Evolutionary conservation across 1,140 invertebrate species (phyloP).

Genomic region (Macrotrachela quadricornifera): DNA sequence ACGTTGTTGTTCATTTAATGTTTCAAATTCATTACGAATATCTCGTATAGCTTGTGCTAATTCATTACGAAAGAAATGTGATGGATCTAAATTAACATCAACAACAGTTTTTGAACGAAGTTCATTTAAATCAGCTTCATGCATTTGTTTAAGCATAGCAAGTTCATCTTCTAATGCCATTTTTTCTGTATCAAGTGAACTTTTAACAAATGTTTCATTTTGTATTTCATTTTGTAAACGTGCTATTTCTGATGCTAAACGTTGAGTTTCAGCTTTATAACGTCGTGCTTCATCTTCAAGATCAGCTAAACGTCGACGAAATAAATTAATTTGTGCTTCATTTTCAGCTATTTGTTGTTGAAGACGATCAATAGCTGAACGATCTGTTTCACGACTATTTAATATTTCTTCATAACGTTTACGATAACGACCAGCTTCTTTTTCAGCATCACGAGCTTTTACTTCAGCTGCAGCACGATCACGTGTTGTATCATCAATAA

Average conservation of each 20-base stretch:
- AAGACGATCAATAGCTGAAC: not conserved
- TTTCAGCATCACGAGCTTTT: slow-evolving; percentile 13
- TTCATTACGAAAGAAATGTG: slow-evolving; percentile 19
- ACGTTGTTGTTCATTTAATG: not conserved
- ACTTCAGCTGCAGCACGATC: slow-evolving; percentile 20
- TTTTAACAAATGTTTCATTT: not conserved
- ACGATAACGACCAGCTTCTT: not conserved
- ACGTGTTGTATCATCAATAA: slow-evolving; percentile 22
- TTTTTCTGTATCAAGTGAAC: not conserved
- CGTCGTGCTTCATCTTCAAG: not conserved
- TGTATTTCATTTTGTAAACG: not conserved
- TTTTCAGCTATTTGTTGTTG: not conserved
- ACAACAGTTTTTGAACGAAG: not conserved
- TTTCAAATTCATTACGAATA: slow-evolving; percentile 33
- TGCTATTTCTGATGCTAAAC: not conserved
- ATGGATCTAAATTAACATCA: not conserved
- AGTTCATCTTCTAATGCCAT: not conserved
- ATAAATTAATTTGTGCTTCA: not conserved
- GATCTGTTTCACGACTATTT: not conserved
- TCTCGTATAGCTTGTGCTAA: slow-evolving; percentile 33
- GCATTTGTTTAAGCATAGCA: not conserved
- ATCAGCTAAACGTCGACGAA: not conserved
- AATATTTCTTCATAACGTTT: not conserved
- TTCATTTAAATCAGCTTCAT: not conserved
- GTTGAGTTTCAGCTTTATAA: not conserved